Base-by-base conservation (phyloP, 2,113 vertebrate genomes). In the Larimichthys crocea region DNA sequence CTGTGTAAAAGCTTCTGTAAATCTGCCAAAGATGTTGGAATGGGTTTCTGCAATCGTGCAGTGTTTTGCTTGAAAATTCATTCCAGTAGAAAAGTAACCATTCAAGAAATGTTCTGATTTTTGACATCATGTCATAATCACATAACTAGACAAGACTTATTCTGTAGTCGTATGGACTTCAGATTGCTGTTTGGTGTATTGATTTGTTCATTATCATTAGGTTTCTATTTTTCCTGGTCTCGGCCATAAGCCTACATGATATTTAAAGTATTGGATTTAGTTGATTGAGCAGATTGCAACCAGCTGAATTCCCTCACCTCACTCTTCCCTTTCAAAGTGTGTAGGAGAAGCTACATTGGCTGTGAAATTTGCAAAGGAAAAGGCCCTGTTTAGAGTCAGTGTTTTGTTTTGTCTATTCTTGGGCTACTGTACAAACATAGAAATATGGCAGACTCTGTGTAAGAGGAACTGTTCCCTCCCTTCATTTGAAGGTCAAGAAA, bases 101-200 rank as follows among this genome's bases (percentile, higher is more conserved):
- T 87, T 66, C 44, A 17, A 11, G 20, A 64, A 31, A 76, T 60
- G 17, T 87, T 81, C 48, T 29, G 70, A 65, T 85, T 82, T 60
- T 57, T 86, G 73, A 80, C 62, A 71, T 46, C 29, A 31, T 35
- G 8, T 35, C 35, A 35, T 35, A 35, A 35, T 35, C 35, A 8
- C 35, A 40, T 40, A 31, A 31, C 5, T 6, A 31, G 31, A 75
- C 3, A 44, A 55, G 80, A 76, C 12, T 10, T 20, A n/a, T 10
- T 48, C 44, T 55, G 40, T 14, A 66, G 48, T 46, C 55, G 9
- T 46, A 71, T 24, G 9, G 56, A 63, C 20, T 12, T 52, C 66
- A 31, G 16, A 22, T 56, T 3, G 10, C 5, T 12, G 31, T 65
- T 35, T 70, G 55, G 35, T 57, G 12, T 40, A 26, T 48, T 53